Conservation (phyloP, 2,888 invertebrate genomes). For the Agriopis marginaria region DNA sequence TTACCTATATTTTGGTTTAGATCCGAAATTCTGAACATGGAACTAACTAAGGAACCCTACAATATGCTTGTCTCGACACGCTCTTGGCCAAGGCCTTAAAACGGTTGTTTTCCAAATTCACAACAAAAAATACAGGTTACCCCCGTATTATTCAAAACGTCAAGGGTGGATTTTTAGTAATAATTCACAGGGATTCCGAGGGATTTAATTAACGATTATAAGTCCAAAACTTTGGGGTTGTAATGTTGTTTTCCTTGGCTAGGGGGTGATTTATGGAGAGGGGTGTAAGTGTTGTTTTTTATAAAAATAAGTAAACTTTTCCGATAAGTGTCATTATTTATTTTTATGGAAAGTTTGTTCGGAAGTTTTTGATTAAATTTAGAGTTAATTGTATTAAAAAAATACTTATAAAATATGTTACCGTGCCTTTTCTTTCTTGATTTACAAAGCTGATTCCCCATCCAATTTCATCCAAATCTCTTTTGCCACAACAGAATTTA, state of each 20-base stretch:
- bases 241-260: constrained; percentile 52
- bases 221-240: constrained; percentile 58
- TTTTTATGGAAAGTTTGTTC: not conserved
- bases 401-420: too few species aligned
- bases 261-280: constrained; percentile 41
- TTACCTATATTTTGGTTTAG: too few species aligned
- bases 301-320: constrained; percentile 28
- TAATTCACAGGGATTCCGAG: constrained; percentile 63
- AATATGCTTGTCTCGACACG: too few species aligned
- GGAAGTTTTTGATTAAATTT: constrained; percentile 11
- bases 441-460: too few species aligned
- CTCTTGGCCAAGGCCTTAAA: not conserved
- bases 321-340: not conserved
- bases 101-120: constrained; percentile 31
- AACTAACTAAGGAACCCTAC: too few species aligned
- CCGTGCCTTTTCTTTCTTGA: too few species aligned
- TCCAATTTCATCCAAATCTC: too few species aligned
- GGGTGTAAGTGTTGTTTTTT: constrained; percentile 38
- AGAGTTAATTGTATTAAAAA: too few species aligned
- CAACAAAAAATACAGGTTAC: constrained; percentile 34
- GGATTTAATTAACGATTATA: constrained; percentile 71
- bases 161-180: constrained; percentile 56
- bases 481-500: too few species aligned
- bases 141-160: constrained; percentile 35
- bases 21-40: too few species aligned